phyloP scores from a whole-genome alignment of 2,888 invertebrate genomes.

The Lydus trimaculatus region DNA sequence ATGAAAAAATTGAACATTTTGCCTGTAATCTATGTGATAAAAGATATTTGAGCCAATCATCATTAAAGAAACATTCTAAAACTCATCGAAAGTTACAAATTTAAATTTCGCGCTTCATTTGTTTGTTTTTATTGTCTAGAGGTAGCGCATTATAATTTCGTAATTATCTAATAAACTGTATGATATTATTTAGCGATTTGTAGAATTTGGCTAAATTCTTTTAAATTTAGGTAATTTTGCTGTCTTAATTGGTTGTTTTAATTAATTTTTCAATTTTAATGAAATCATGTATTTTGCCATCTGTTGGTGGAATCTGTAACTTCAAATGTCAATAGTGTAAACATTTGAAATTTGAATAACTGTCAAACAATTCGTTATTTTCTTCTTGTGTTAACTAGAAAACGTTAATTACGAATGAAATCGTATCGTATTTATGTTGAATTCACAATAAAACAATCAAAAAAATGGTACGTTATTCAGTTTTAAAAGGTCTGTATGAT shows the following conservation, averaged over 20 bases:
- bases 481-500: slow-evolving; percentile 70
- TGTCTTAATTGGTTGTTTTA: not conserved
- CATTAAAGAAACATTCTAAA: too few relatives aligned
- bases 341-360: slow-evolving; percentile 28
- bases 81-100: not conserved
- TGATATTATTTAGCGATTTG: not conserved
- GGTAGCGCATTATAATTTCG: not conserved
- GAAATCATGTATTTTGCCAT: not conserved
- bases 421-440: not conserved
- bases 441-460: not conserved
- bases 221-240: not conserved
- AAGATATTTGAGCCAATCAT: too few relatives aligned
- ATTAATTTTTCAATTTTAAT: not conserved
- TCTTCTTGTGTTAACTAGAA: not conserved
- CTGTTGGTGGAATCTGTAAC: not conserved
- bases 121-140: not conserved
- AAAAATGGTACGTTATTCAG: slow-evolving; percentile 63
- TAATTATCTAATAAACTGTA: not conserved
- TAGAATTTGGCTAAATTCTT: not conserved
- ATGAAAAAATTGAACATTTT: too few relatives aligned
- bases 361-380: slow-evolving; percentile 25
- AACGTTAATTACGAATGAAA: not conserved
- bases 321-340: not conserved
- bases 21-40: too few relatives aligned
- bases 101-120: not conserved